Base-by-base conservation (phyloP, 2,888 invertebrate species). In the Psylliodes chrysocephalus region DNA sequence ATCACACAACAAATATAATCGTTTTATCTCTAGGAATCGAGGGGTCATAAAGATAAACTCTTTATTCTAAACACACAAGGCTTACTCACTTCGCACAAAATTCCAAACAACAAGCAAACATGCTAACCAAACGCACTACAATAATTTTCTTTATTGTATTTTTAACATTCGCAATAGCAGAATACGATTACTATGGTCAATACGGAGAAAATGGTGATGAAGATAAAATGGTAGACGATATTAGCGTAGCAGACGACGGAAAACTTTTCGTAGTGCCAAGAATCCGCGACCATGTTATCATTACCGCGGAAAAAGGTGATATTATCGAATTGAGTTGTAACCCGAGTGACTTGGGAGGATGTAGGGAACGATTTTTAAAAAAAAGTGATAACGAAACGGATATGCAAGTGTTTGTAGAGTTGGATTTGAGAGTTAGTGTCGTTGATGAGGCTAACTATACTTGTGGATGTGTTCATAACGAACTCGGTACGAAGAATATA, bases 261-360 rank as follows among this genome's bases (percentile, higher is more conserved):
- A 46, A 46, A 46, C 12, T 25, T 12, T 46, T 46, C 4, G 12
- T 22, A 3, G 22, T 46, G n/a, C 46, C 46, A 1, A 10, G 46
- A 46, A 46, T 46, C 12, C 5, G 22, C 22, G 14, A 46, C n/a
- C 2, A 46, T 3, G 19, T 46, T 1, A 12, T 28, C 22, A 28
- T 28, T 28, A 49, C 14, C 2, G 28, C 28, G 8, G 28, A 49
- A 28, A 49, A 15, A 30, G 49, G 49, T 30, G 49, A 49, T 12
- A 28, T 49, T 3, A 12, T 49, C 12, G 49, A 49, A 14, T 49
- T 49, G 8, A 49, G 28, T 14, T 49, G 49, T 15, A 49, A 49
- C 10, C 49, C 49, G 8, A 49, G 28, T 15, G 49, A 49, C n/a
- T 14, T 49, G 3, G 49, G 49, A 6, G 49, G 49, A 3, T 49